These are phyloP conservation scores for Sipha flava DNA, from an alignment of 1,140 invertebrate species.

Conservation along the genomic window DNA sequence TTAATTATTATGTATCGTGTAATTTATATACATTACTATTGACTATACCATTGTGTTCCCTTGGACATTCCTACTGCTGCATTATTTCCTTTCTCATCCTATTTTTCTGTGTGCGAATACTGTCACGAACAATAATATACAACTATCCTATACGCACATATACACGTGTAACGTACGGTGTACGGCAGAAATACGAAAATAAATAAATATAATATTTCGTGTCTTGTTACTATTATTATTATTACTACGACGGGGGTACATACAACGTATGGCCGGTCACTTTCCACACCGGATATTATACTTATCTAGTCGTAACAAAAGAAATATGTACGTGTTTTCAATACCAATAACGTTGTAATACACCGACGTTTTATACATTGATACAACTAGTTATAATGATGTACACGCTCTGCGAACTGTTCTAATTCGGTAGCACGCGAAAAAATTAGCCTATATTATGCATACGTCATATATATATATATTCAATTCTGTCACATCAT, in stretches of 20 bases:
- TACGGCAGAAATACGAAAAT: background rate
- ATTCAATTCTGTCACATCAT: no score
- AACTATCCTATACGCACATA: background rate
- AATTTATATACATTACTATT: background rate
- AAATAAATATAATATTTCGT: background rate
- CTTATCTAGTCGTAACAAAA: no score
- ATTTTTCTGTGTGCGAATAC: background rate
- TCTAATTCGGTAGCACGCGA: no score
- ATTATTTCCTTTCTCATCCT: slow-evolving; percentile 2
- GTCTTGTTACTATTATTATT: background rate
- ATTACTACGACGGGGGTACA: background rate
- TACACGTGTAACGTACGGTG: no score
- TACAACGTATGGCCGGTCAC: background rate
- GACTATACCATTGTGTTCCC: background rate
- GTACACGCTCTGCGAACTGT: no score
- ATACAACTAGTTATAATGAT: no score
- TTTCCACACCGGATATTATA: background rate
- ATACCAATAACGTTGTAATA: no score
- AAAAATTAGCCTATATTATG: no score
- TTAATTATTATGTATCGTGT: background rate
- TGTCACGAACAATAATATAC: background rate
- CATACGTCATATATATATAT: no score
- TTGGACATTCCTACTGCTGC: background rate
- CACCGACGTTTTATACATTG: no score
- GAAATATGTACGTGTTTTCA: no score